Base-by-base conservation (phyloP, 2,113 vertebrate genomes). In the Patagioenas fasciata region DNA sequence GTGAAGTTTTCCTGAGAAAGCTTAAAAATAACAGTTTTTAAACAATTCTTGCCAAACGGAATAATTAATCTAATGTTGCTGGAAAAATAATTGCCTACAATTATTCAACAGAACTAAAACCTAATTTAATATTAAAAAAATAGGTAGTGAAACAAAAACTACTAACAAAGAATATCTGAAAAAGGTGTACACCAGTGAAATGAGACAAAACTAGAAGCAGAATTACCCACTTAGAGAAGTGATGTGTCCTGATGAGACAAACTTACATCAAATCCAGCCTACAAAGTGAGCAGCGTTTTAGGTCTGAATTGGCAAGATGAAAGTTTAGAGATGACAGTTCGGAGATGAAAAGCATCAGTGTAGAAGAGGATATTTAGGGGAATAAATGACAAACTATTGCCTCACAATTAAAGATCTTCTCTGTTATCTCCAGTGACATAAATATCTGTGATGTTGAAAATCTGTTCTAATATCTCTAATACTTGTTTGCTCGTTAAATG, bases 181-280 rank as follows among this genome's bases (percentile, higher is more conserved):
- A 29, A 61, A 32, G 7, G 20, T 51, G 40, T 36, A 26, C 6
- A 16, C 7, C 5, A 66, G n/a, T 38, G 65, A 50, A 44, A 58
- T n/a, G 73, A 65, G 58, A n/a, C 5, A 21, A 69, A 34, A 51
- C 1, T 13, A 69, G 61, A 40, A 77, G n/a, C 21, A 42, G 34
- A 69, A n/a, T 48, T 18, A 13, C 8, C 10, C 24, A 6, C 7
- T 6, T 11, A 4, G 26, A 61, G 23, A 24, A 51, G 44, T 15
- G 7, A 34, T 8, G 19, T 54, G 25, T 47, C 28, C 18, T n/a
- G 15, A 1, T 11, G 3, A 51, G 38, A 38, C 2, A 25, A 44
- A 14, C 9, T 86, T 44, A 3, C 2, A 0, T 1, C 8, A 51
- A 32, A 29, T 24, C 15, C 40, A 69, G 11, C 58, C 31, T 67